Percentiles rank a stretch among this genome's conserved stretches.
Conservation (phyloP, 2,888 invertebrate species). For the Dastarcus helophoroides region DNA sequence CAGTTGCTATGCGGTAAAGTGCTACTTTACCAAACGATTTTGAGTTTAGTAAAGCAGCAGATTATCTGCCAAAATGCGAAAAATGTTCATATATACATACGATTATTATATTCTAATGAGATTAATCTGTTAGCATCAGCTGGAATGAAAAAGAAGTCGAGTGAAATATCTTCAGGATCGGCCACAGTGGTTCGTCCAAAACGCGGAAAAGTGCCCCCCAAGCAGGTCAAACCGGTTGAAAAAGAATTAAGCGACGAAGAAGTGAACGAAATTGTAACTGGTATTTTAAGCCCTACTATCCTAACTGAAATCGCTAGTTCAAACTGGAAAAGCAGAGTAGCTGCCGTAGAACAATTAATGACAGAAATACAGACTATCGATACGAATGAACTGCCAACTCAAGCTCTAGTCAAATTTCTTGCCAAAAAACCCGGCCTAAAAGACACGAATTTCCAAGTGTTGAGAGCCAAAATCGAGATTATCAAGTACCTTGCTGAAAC, state of each 20-base stretch:
- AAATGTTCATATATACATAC: too few relatives aligned
- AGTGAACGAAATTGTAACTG: slow-evolving; percentile 60
- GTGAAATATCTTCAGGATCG: slow-evolving; percentile 21
- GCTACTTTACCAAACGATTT: too few relatives aligned
- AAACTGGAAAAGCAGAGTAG: slow-evolving; percentile 77
- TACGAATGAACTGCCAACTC: slow-evolving; percentile 53
- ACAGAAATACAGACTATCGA: slow-evolving; percentile 51
- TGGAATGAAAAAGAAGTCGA: slow-evolving; percentile 7
- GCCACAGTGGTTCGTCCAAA: slow-evolving; percentile 25
- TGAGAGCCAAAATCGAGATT: slow-evolving; percentile 71
- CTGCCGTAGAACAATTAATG: slow-evolving; percentile 61
- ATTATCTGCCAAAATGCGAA: too few relatives aligned
- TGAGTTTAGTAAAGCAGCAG: too few relatives aligned
- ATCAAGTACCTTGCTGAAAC: slow-evolving; percentile 69
- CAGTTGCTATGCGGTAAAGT: too few relatives aligned
- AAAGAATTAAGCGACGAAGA: slow-evolving; percentile 65
- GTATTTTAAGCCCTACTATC: slow-evolving; percentile 52
- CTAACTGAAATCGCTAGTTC: slow-evolving; percentile 55
- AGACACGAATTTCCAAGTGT: slow-evolving; percentile 86
- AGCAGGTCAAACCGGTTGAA: slow-evolving; percentile 41
- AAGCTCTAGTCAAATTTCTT: slow-evolving; percentile 61
- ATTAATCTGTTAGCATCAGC: too few relatives aligned
- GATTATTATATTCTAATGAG: too few relatives aligned
- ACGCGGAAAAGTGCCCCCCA: slow-evolving; percentile 17
- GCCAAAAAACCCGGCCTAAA: slow-evolving; percentile 77